A percentile compares a stretch with the other conserved stretches of the same genome.
These are phyloP conservation scores for Mechanitis mazaeus DNA, from an alignment of 2,888 invertebrate species.

Conservation along the genomic window DNA sequence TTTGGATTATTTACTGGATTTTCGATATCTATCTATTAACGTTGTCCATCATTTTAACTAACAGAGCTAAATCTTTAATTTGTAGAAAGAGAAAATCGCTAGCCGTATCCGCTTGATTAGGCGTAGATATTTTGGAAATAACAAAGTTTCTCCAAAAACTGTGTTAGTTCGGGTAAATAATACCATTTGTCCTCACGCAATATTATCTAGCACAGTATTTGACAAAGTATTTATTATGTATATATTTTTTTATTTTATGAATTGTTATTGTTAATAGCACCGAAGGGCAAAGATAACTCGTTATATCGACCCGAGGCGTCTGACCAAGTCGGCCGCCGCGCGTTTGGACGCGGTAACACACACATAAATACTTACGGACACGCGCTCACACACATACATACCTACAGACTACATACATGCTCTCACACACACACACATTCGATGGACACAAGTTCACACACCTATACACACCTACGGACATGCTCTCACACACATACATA, in stretches of 20 bases:
- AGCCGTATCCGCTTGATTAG: constrained; percentile 72
- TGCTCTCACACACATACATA: no score
- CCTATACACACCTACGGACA: no score
- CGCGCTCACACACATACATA: not conserved
- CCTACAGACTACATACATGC: no score
- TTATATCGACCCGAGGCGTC: constrained; percentile 69
- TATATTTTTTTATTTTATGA: constrained; percentile 27
- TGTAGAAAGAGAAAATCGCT: constrained; percentile 69
- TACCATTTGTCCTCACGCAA: constrained; percentile 39
- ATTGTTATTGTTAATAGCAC: constrained; percentile 61
- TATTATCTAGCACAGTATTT: constrained; percentile 26
- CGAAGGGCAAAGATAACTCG: constrained; percentile 71
- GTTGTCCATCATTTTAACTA: constrained; percentile 39
- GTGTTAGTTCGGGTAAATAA: constrained; percentile 67
- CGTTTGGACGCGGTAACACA: constrained; percentile 64
- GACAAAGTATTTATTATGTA: constrained; percentile 16
- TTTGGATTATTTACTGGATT: constrained; percentile 28
- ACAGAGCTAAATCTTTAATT: constrained; percentile 52
- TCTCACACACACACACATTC: no score
- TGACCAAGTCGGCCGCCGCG: constrained; percentile 66
- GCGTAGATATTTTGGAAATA: constrained; percentile 73
- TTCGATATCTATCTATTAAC: constrained; percentile 18
- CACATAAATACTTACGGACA: not conserved
- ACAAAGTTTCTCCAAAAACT: constrained; percentile 66
- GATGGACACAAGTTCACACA: no score